phyloP scores from a whole-genome alignment of 2,113 vertebrate genomes.

The Oriolus oriolus region DNA sequence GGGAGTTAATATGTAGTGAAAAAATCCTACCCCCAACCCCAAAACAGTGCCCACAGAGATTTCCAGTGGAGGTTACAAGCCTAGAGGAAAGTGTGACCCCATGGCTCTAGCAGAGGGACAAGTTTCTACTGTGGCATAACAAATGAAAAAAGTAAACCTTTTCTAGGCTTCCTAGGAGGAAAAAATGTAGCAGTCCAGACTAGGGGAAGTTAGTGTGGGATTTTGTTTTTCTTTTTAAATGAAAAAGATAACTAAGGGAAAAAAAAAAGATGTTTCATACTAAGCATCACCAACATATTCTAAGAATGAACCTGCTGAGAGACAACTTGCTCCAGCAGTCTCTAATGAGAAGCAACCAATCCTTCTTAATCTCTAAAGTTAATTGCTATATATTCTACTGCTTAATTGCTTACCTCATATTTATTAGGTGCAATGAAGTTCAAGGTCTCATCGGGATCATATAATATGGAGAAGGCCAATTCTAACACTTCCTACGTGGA shows the following conservation, averaged over 20 bases:
- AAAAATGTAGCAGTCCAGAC: background rate
- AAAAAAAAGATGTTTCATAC: background rate
- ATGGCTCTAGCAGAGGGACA: background rate
- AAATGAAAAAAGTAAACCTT: background rate
- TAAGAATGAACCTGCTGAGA: background rate
- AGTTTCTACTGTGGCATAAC: background rate
- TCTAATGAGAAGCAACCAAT: background rate
- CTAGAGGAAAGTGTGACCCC: background rate
- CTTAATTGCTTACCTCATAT: constrained; percentile 84
- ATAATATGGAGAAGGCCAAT: constrained; percentile 94
- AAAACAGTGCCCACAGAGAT: background rate
- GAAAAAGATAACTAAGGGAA: background rate
- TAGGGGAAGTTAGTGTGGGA: background rate
- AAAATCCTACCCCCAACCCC: background rate
- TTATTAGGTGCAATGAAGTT: constrained; percentile 99
- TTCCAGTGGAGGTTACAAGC: background rate
- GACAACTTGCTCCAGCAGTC: background rate
- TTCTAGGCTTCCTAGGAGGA: background rate
- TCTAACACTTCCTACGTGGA: constrained; percentile 88
- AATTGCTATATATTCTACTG: background rate
- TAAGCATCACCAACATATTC: background rate
- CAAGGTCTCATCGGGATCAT: constrained; percentile 94
- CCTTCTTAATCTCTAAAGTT: background rate
- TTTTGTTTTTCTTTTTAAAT: background rate
- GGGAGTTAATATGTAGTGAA: background rate